Base-by-base conservation (phyloP, 2,797 vertebrate genomes). In the Podarcis lilfordi region DNA sequence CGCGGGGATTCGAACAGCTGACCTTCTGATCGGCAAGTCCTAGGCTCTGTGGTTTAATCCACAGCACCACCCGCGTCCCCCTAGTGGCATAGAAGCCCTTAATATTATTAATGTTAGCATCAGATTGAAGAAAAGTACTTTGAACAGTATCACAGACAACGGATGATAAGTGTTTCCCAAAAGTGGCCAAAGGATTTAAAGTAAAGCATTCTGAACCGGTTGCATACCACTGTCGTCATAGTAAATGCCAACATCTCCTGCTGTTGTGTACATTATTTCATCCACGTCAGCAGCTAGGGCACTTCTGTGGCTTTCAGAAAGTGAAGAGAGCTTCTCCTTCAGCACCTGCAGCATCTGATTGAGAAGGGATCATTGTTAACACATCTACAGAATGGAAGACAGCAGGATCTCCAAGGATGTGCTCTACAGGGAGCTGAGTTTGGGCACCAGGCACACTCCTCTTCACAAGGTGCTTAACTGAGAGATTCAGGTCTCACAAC, bases 231-330 rank as follows among this genome's bases (percentile, higher is more conserved):
- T 95, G 84, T 99, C 97, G 82, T 98, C 98, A 32, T 98, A 98
- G 96, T 98, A 98, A 96, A 99, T 98, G 59, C 97, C 97, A 91
- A 99, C 97, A 68, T 99, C 98, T 81, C 97, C 97, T 66, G 98
- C 95, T 8, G 96, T 97, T 1, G 96, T 97, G 92, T 98, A 97
- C 96, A 99, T 98, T 87, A 99, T 98, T 59, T 98, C 97, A 82
- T 98, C 97, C 4, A 97, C 91, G 5, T 98, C 97, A 40, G 98
- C 98, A 84, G 95, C 98, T 77, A 99, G 97, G 0, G 98, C 98
- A 86, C 95, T 95, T 95, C 97, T 97, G 95, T 98, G 96, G 94
- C 88, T 97, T 66, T 96, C 93, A 37, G 98, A 96, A 82, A 99
- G 95, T 55, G 94, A 93, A 79, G 91, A 94, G 87, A 98, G 97